Conservation (phyloP, 2,888 invertebrate genomes). For the Dexiosoma caninum region DNA sequence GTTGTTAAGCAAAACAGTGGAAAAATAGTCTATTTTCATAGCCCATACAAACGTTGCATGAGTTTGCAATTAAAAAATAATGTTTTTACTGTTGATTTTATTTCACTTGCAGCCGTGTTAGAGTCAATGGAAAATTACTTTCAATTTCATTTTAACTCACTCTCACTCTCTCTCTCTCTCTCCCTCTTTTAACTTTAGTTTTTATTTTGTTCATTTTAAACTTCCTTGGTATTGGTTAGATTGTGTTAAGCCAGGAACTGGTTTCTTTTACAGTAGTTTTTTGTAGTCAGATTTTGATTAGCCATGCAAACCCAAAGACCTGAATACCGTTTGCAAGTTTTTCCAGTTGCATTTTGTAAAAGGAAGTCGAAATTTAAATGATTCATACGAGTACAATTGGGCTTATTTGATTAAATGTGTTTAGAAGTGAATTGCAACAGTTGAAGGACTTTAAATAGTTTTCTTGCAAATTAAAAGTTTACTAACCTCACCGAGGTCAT, state of each 20-base stretch:
- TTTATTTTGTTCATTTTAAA: constrained; percentile 25
- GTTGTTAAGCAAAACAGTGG: constrained; percentile 5
- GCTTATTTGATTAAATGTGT: neutral
- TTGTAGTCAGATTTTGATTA: constrained; percentile 16
- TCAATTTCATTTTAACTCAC: constrained; percentile 39
- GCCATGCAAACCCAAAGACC: constrained; percentile 58
- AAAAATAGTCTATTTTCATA: neutral
- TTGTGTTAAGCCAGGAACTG: constrained; percentile 55
- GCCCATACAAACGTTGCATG: neutral
- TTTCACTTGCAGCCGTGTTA: neutral
- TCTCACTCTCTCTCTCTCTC: constrained; percentile 20
- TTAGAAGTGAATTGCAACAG: constrained; percentile 28
- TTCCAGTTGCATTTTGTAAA: constrained; percentile 50
- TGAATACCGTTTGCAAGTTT: constrained; percentile 48
- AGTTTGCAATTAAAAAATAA: neutral
- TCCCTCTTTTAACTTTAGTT: neutral
- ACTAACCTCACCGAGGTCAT: constrained; percentile 59
- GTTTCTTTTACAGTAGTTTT: constrained; percentile 29
- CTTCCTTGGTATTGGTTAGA: constrained; percentile 42
- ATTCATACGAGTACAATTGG: constrained; percentile 28
- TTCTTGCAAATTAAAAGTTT: constrained; percentile 35
- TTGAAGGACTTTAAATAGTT: constrained; percentile 53
- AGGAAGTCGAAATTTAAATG: constrained; percentile 56
- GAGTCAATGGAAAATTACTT: constrained; percentile 61
- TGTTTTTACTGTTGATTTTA: neutral